Evolutionary conservation across 2,113 vertebrate species (phyloP).

Genomic region (Hemibagrus wyckioides): DNA sequence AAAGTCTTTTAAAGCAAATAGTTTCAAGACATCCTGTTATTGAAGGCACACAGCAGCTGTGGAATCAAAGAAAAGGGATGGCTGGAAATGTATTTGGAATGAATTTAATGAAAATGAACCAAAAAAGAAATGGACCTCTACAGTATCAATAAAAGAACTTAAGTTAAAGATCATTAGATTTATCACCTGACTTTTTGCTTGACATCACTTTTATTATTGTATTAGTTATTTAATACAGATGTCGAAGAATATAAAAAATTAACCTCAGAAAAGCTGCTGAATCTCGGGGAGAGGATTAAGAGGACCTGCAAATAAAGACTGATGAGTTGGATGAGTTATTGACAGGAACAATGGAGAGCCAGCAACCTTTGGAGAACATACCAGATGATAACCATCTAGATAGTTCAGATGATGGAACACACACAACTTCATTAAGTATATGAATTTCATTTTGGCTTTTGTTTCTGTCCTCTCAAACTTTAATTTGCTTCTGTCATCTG

Average conservation of each 20-base stretch:
- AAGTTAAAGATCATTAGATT: conserved; percentile 9
- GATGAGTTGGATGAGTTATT: conserved; percentile 39
- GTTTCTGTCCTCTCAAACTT: not conserved
- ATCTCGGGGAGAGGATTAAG: conserved; percentile 29
- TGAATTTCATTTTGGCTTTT: conserved; percentile 30
- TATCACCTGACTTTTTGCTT: conserved; percentile 4
- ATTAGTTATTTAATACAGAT: conserved; percentile 24
- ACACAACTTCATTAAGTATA: conserved; percentile 19
- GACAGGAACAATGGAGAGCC: conserved; percentile 39
- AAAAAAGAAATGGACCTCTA: too few species aligned
- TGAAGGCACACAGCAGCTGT: conserved; percentile 35
- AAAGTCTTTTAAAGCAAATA: conserved; percentile 25
- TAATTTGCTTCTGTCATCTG: conserved; percentile 27
- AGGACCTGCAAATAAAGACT: conserved; percentile 34
- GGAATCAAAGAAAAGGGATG: conserved; percentile 30
- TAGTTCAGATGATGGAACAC: conserved; percentile 35
- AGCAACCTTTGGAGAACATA: conserved; percentile 48
- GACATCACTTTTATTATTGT: not conserved
- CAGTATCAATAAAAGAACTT: conserved; percentile 33
- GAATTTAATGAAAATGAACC: conserved; percentile 38
- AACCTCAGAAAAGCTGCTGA: conserved; percentile 23
- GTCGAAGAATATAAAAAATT: conserved; percentile 31
- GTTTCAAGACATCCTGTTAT: conserved; percentile 23
- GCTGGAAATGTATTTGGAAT: conserved; percentile 27
- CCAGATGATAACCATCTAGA: conserved; percentile 43